Evolutionary conservation across 2,888 invertebrate species (phyloP), one percentile per base, ranked within the genome.

Genomic region (Allygus modestus): DNA sequence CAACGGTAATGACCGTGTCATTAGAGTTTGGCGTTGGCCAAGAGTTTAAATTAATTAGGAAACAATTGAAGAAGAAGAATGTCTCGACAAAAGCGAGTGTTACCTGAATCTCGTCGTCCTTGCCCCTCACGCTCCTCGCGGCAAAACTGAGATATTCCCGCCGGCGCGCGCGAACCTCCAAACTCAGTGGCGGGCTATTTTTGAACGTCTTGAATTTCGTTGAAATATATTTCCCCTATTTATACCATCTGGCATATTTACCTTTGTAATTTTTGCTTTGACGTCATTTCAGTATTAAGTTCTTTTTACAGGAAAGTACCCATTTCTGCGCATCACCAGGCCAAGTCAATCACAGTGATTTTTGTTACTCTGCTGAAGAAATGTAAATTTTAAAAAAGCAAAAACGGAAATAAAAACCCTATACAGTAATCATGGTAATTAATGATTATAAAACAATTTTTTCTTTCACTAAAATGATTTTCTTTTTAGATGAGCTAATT

Each of bases 191-290:
- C 31, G 33, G 69, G 33, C 83, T 83, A 83, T 83, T 83, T 83
- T 28, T 75, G 61, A 83, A 31, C 83, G 83, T 83, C 75, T 83
- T 83, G 75, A 58, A 83, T 83, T 83, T 83, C 83, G 83, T 83
- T 73, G 83, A 73, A 83, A 83, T 83, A 83, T 83, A 75, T 83
- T 83, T 83, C 75, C 31, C 33, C 83, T 83, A 83, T 83, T 83
- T 83, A 54, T 83, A 75, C 54, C 33, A 31, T 83, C 58, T 79
- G 58, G 37, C 58, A 33, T 58, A 58, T 79, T 79, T 33, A 58
- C 58, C 58, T 79, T 58, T 77, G 75, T 28, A 77, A 73, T 37
- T 73, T 73, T 65, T 65, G 26, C 65, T 28, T 65, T 15, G 31
- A 65, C 65, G 54, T 54, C 54, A 54, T 23, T 20, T 2, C 54